phyloP scores from a whole-genome alignment of 2,113 vertebrate genomes.

The Artemisiospiza belli region DNA sequence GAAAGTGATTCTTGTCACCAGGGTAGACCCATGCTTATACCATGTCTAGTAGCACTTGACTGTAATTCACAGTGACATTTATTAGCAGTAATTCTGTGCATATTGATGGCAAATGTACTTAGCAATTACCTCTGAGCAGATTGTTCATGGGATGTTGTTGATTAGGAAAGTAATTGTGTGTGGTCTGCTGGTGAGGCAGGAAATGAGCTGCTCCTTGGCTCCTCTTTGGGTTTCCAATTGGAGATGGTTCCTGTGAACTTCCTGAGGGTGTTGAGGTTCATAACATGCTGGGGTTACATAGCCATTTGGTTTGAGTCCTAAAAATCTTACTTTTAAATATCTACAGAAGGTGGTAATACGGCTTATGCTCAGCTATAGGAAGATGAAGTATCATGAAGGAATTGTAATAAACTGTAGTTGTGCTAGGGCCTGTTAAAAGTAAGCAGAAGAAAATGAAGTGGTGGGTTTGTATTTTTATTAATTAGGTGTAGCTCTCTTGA shows the following conservation, averaged over 20 bases:
- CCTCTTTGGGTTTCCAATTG: neutral
- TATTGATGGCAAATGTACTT: neutral
- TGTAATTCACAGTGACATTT: constrained; percentile 25
- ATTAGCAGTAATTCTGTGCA: neutral
- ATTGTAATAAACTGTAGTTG: neutral
- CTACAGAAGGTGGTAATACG: accelerated
- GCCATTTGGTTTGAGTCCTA: neutral
- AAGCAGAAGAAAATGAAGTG: neutral
- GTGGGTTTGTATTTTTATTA: neutral
- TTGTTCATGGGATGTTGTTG: neutral
- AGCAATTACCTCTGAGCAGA: constrained; percentile 1
- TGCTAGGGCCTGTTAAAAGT: neutral
- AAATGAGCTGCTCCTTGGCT: neutral
- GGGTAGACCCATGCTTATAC: neutral
- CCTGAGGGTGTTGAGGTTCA: neutral
- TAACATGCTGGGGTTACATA: neutral
- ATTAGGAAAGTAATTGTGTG: constrained; percentile 39
- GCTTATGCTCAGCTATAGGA: neutral
- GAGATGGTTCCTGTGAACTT: neutral
- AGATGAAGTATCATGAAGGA: neutral
- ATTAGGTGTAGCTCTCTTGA: neutral
- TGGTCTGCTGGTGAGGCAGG: constrained; percentile 43
- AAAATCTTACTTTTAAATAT: neutral
- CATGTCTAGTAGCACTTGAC: neutral
- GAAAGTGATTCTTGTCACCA: neutral